Evolutionary conservation across 2,113 vertebrate genomes (phyloP), one percentile per base, ranked within the genome.

Genomic region (Nipponia nippon): DNA sequence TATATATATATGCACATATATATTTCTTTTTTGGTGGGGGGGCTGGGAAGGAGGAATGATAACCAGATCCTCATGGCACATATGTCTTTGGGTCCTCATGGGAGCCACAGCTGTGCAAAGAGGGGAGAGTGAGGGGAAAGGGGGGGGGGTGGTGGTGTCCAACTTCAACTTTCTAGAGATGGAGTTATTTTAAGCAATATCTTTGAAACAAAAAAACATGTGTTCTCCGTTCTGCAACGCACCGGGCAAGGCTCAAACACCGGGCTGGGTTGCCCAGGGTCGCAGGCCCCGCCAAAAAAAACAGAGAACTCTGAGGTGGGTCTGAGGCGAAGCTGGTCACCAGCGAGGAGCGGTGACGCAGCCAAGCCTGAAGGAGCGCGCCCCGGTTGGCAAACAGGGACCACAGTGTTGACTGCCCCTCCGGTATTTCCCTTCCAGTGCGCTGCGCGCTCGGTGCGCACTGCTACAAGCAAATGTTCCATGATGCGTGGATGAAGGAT

Each of bases 161-260:
- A 94, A 84, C 95, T 96, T 93, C 97, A 95, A 93, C 94, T 97
- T 97, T 97, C 97, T 96, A 97, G 97, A 96, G 93, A 97, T 95
- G 72, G 73, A 97, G 96, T 96, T 97, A 97, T 97, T 97, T 97
- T 97, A 97, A 96, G 97, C 88, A 94, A 95, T 96, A 91, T 97
- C 89, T 97, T 88, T 89, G 93, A 96, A 97, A 97, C 96, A 97
- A 96, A 97, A 97, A 83, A 96, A 83, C 78, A 7, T 97, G 97
- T 97, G 97, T 97, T 97, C 97, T 95, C 92, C 3, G 7, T 83
- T 94, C 95, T 88, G 96, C 90, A 96, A 66, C 0, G 49, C 49
- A 7, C 50, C 7, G 46, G 93, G 97, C 87, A 93, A 62, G 63
- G 91, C 96, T 97, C 93, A 89, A 94, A 92, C 90, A 76, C 56